Evolutionary conservation across 2,888 invertebrate genomes (phyloP).

Genomic region (Heliconius hortense): DNA sequence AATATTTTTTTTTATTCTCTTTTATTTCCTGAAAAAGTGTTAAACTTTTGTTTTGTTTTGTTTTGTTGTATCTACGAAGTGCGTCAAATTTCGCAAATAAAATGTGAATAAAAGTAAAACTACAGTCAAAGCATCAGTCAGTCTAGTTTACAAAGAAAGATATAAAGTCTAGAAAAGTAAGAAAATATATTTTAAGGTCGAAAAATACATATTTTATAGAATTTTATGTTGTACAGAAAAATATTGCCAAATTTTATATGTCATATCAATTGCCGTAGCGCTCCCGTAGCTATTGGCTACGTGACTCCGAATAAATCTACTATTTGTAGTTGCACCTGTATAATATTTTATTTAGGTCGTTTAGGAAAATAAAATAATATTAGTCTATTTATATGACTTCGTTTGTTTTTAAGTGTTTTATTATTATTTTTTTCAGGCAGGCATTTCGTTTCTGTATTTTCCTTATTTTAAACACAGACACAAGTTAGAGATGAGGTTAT

Average conservation of each 20-base stretch:
- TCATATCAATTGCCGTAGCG: slow-evolving; percentile 26
- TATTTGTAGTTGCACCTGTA: background rate
- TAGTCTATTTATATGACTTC: no score
- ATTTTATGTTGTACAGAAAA: slow-evolving; percentile 13
- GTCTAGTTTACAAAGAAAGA: background rate
- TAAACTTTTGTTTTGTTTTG: no score
- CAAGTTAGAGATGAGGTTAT: no score
- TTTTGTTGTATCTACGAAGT: no score
- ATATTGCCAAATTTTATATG: slow-evolving; percentile 25
- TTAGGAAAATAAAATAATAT: slow-evolving; percentile 1
- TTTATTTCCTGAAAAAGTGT: no score
- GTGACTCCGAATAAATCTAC: slow-evolving; percentile 29
- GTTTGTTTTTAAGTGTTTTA: background rate
- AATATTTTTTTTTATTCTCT: no score
- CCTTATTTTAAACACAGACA: no score
- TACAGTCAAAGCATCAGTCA: background rate
- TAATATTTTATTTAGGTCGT: slow-evolving; percentile 14
- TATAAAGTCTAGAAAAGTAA: background rate
- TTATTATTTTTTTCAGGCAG: background rate
- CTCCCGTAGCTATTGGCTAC: slow-evolving; percentile 29
- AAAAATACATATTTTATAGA: slow-evolving; percentile 14
- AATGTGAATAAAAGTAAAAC: background rate
- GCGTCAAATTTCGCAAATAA: background rate
- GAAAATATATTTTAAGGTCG: slow-evolving; percentile 4
- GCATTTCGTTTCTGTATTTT: no score